Base-by-base conservation (phyloP, 2,113 vertebrate species). In the Numida meleagris region DNA sequence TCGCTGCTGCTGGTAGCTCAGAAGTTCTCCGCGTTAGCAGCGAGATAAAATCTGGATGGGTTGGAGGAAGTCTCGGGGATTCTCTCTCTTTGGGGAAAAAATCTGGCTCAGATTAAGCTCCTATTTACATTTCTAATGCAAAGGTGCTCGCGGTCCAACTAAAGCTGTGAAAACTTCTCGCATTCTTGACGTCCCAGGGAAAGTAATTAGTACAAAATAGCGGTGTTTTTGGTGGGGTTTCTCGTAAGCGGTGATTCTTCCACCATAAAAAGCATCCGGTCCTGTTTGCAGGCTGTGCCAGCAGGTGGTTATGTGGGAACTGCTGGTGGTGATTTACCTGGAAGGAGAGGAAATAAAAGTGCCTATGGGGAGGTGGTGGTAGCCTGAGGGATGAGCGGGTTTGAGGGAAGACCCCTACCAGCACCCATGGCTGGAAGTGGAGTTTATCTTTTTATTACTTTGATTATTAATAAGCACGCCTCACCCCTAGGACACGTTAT, bases 11-110 rank as follows among this genome's bases (percentile, higher is more conserved):
- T 46, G 40, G 74, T 73, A 23, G 92, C 81, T 84, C 31, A 7
- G 8, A 88, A 63, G 63, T 84, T 73, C 24, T 46, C 55, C 77
- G 96, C 79, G 36, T 77, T 66, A 73, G 59, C 84, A 50, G 68
- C 3, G 0, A 50, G 68, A 90, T 86, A 55, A 80, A 81, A 91
- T 67, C 89, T 74, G 85, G 63, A 55, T 34, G 87, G 75, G 59
- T 3, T 77, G 91, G 81, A 73, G 27, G 25, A 80, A 73, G 1
- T 58, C 29, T 55, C 58, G 83, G 40, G 75, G 88, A 46, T 94
- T 89, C 25, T 89, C 14, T 48, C 16, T 61, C 87, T 40, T 67
- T 36, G 84, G 94, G 94, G 94, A 50, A n/a, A 89, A 77, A 46
- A 38, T 61, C 93, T 94, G 93, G 91, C 87, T 89, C 0, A 0